Evolutionary conservation across 2,797 vertebrate species (phyloP).

Genomic region (Chaetodon trifasciatus): DNA sequence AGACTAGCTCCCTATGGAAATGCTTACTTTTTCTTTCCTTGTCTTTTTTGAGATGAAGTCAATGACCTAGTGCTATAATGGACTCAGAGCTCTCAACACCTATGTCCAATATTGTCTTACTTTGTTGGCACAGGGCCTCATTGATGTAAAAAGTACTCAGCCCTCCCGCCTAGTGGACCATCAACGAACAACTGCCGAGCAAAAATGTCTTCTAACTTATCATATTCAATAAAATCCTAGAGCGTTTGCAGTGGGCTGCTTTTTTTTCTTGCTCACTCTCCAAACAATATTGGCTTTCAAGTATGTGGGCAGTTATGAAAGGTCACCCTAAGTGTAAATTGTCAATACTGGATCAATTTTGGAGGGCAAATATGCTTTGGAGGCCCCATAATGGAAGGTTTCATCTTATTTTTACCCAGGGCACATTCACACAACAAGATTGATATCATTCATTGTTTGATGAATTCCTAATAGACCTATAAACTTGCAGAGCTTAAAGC

Average conservation of each 20-base stretch:
- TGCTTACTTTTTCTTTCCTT: background rate
- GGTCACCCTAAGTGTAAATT: conserved; percentile 87
- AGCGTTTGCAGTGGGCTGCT: conserved; percentile 67
- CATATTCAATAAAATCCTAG: conserved; percentile 73
- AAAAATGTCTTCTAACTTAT: conserved; percentile 62
- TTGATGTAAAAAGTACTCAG: conserved; percentile 60
- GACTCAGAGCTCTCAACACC: conserved; percentile 54
- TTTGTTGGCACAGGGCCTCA: conserved; percentile 50
- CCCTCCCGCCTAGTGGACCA: conserved; percentile 52
- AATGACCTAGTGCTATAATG: conserved; percentile 56
- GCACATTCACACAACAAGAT: conserved; percentile 83
- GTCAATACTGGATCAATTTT: conserved; percentile 86
- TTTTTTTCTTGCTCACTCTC: conserved; percentile 66
- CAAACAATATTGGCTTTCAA: conserved; percentile 81
- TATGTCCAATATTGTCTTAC: conserved; percentile 60
- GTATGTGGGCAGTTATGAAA: conserved; percentile 83
- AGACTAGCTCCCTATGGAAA: conserved; percentile 35
- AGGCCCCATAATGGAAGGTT: conserved; percentile 83
- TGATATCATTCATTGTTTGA: conserved; percentile 83
- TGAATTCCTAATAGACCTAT: conserved; percentile 88
- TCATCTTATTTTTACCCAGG: conserved; percentile 85
- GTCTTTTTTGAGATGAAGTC: conserved; percentile 49
- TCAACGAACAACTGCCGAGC: conserved; percentile 56
- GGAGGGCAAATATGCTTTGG: conserved; percentile 85
- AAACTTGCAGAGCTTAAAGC: conserved; percentile 82